Conservation (phyloP, 2,797 vertebrate genomes). For the Spondyliosoma cantharus region DNA sequence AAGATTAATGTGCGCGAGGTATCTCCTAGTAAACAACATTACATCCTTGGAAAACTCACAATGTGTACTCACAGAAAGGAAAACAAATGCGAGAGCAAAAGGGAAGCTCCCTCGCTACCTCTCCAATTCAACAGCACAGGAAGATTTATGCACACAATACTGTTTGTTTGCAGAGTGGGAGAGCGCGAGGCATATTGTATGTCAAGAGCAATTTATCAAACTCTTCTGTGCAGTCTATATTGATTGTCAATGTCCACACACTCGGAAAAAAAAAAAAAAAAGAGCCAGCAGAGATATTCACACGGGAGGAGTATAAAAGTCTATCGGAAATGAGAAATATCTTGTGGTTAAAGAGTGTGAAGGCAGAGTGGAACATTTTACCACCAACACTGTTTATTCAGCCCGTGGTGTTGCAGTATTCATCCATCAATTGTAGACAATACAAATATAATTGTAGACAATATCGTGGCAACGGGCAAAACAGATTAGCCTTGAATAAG, state of each 20-base stretch:
- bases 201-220: constrained; percentile 79
- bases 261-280: constrained; percentile 38
- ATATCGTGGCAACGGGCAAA: not conserved
- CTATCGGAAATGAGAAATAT: constrained; percentile 43
- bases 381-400: constrained; percentile 14
- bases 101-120: constrained; percentile 64
- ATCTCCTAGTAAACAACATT: constrained; percentile 71
- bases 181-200: constrained; percentile 63
- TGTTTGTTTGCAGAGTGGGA: constrained; percentile 75
- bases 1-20: constrained; percentile 76
- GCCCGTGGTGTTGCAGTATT: constrained; percentile 2
- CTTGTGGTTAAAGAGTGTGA: constrained; percentile 7
- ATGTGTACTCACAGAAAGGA: constrained; percentile 43
- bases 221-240: constrained; percentile 63
- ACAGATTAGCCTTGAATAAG: not conserved
- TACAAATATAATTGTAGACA: not conserved
- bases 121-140: constrained; percentile 62
- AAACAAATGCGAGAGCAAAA: constrained; percentile 74
- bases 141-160: constrained; percentile 80
- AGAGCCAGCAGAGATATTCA: constrained; percentile 43
- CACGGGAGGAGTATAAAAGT: constrained; percentile 30
- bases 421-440: constrained; percentile 1
- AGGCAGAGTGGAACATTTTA: constrained; percentile 10
- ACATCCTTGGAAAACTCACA: constrained; percentile 61
- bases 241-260: constrained; percentile 67